Conservation (phyloP, 2,113 vertebrate species). For the cattle (Bos taurus) region ARS-UCD2.0 NC_037345.1:27973501-27974000, state of each 20-base stretch:
- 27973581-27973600: accelerated
- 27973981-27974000: neutral
- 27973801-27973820: neutral
- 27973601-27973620: accelerated
- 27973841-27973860: neutral
- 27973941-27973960: neutral
- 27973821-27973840: neutral
- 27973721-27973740: neutral
- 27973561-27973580: neutral
- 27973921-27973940: neutral
- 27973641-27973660: neutral
- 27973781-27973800: neutral
- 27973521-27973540: neutral
- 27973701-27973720: neutral
- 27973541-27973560: neutral
- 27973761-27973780: neutral
- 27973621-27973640: too few species aligned
- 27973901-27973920: neutral
- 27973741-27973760: neutral
- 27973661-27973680: neutral
- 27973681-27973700: neutral
- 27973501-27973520: neutral
- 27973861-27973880: neutral
- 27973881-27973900: neutral
- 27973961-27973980: neutral